Base-by-base conservation (phyloP, 2,113 vertebrate genomes). In the Apteryx mantelli region DNA sequence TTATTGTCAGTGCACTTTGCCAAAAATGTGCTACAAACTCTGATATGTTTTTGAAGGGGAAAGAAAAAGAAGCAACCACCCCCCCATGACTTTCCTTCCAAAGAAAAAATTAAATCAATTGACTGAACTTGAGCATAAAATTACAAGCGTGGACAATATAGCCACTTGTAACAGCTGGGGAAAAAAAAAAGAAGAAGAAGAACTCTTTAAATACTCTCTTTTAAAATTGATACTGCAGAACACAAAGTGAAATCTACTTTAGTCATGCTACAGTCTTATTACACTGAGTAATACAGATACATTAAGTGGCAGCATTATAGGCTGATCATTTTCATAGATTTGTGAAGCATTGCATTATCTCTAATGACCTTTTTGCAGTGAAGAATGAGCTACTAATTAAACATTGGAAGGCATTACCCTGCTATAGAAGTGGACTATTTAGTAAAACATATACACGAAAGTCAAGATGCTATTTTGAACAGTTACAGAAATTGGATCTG, bases 51-150 rank as follows among this genome's bases (percentile, higher is more conserved):
- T 70, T 77, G 64, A 50, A 83, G 61, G 21, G 25, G 9, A 86
- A 91, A 75, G 28, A 79, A 42, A 69, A 46, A 93, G 93, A 89
- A 32, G 2, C 36, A 95, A 42, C 25, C 74, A 52, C 18, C 13
- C 12, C 6, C 20, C 9, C 9, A 3, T 21, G 28, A 56, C 25
- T 88, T 93, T 68, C 16, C 44, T 61, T 94, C 91, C 42, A 95
- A 91, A 91, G 4, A 64, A 14, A 80, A 95, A 90, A 83, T 69
- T 64, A 90, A 81, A 84, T 17, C 20, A 74, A 78, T 94, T 83
- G 68, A 77, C 55, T 73, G 8, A 52, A 81, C 36, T 30, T 12
- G 13, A 91, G 11, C 71, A 74, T 63, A 76, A 93, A 89, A 91
- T 75, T 71, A 21, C 87, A 93, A 82, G 76, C 34, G 79, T 87